Percentiles rank a stretch among this genome's conserved stretches.
Evolutionary conservation across 1,140 invertebrate genomes (phyloP).

Genomic region (Aphaenogaster rudis): DNA sequence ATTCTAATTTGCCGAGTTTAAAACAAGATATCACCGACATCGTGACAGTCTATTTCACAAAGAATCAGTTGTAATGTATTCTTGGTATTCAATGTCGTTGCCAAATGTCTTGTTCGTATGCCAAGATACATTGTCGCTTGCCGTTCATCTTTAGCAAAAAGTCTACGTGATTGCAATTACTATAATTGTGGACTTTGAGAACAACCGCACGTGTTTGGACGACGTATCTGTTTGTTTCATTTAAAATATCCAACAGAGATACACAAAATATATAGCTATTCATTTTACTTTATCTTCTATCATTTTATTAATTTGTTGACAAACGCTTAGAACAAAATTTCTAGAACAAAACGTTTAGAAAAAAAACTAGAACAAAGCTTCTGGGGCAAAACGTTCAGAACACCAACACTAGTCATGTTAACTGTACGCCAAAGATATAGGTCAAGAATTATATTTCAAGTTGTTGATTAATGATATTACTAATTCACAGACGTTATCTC

Average conservation of each 20-base stretch:
- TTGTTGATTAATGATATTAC: constrained; percentile 42
- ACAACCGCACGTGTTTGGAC: background rate
- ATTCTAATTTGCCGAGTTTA: background rate
- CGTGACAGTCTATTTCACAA: constrained; percentile 8
- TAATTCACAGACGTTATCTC: constrained; percentile 47
- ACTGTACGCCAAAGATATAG: background rate
- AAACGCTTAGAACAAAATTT: background rate
- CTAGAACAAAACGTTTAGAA: background rate
- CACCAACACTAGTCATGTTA: background rate
- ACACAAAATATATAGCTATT: background rate
- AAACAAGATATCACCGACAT: constrained; percentile 16
- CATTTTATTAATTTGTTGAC: background rate
- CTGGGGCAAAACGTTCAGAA: background rate
- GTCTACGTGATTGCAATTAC: constrained; percentile 32
- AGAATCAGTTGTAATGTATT: constrained; percentile 27
- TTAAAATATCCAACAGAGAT: background rate
- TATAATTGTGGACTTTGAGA: constrained; percentile 1
- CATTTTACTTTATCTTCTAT: background rate
- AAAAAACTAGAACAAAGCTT: background rate
- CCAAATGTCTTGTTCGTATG: constrained; percentile 41
- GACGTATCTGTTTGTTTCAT: background rate
- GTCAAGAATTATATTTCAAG: constrained; percentile 10
- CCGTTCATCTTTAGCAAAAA: constrained; percentile 24
- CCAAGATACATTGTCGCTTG: constrained; percentile 51
- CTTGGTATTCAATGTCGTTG: constrained; percentile 28